Evolutionary conservation across 1,140 invertebrate genomes (phyloP).

Genomic region (Caenorhabditis briggsae): DNA sequence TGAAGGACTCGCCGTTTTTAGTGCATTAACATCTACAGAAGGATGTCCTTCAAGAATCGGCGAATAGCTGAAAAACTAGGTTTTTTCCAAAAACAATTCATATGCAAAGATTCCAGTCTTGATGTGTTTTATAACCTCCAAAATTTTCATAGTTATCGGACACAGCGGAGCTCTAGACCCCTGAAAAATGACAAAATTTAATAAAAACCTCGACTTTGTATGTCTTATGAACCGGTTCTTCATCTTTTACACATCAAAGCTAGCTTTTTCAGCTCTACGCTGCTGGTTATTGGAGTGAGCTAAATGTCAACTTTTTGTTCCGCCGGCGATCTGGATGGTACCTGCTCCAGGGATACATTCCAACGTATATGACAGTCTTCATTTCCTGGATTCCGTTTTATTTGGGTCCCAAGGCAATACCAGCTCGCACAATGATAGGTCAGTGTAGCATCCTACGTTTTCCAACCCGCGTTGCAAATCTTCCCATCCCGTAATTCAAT

Average conservation of each 20-base stretch:
- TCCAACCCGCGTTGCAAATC: constrained; percentile 1
- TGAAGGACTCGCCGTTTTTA: too few relatives aligned
- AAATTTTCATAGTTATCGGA: too few relatives aligned
- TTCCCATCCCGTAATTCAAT: constrained; percentile 48
- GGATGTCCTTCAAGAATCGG: too few relatives aligned
- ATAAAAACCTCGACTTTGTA: too few relatives aligned
- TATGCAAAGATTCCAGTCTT: too few relatives aligned
- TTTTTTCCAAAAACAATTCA: too few relatives aligned
- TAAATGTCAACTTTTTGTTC: constrained; percentile 75
- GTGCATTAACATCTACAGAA: too few relatives aligned
- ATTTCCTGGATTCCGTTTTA: constrained; percentile 78
- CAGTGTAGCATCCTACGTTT: constrained; percentile 60
- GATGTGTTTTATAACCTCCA: too few relatives aligned
- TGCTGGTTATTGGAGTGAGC: constrained; percentile 74
- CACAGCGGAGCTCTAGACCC: too few relatives aligned
- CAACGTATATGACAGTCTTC: constrained; percentile 77
- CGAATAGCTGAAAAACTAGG: too few relatives aligned
- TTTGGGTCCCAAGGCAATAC: constrained; percentile 76
- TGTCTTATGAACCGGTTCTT: not conserved
- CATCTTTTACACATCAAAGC: not conserved
- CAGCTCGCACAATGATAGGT: constrained; percentile 77
- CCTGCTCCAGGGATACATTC: constrained; percentile 76
- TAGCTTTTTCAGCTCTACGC: constrained; percentile 51
- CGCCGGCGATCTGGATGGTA: constrained; percentile 77
- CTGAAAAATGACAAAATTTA: too few relatives aligned